Conservation (phyloP, 2,888 invertebrate species). For the Cephus rjabovi region DNA sequence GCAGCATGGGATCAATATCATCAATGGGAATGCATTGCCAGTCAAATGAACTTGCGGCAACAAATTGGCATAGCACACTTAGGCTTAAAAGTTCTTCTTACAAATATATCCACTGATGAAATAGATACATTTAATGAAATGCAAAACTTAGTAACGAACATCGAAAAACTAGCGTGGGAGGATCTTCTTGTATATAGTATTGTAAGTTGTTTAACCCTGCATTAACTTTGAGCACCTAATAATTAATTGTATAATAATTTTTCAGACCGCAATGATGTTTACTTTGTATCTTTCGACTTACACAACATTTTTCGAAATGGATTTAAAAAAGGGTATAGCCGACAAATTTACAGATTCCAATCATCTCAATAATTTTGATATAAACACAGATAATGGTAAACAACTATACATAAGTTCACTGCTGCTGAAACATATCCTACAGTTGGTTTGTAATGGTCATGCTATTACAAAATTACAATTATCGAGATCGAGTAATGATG, state of each 20-base stretch:
- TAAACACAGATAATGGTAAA: constrained; percentile 36
- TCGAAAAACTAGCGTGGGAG: constrained; percentile 74
- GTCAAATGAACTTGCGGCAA: constrained; percentile 73
- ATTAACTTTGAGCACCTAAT: neutral
- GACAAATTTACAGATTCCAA: constrained; percentile 45
- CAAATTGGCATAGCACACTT: constrained; percentile 84
- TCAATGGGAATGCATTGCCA: constrained; percentile 79
- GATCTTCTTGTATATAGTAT: constrained; percentile 79
- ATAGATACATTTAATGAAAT: constrained; percentile 72
- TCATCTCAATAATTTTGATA: constrained; percentile 32
- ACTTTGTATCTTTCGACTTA: constrained; percentile 74
- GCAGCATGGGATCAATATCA: constrained; percentile 73
- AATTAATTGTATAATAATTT: constrained; percentile 20
- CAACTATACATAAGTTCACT: constrained; percentile 73
- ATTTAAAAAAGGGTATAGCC: constrained; percentile 54
- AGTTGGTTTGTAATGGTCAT: constrained; percentile 85
- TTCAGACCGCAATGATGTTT: constrained; percentile 77
- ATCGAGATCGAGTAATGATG: constrained; percentile 33
- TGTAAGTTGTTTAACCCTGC: constrained; percentile 67
- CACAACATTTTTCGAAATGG: constrained; percentile 74
- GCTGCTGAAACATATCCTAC: constrained; percentile 81
- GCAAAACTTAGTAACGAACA: constrained; percentile 79
- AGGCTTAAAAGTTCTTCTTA: constrained; percentile 77
- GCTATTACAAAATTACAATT: constrained; percentile 69
- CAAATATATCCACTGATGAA: constrained; percentile 63